Evolutionary conservation across 1,140 invertebrate genomes (phyloP), one percentile per base, ranked within the genome.

Genomic region (Neomicropteryx cornuta): DNA sequence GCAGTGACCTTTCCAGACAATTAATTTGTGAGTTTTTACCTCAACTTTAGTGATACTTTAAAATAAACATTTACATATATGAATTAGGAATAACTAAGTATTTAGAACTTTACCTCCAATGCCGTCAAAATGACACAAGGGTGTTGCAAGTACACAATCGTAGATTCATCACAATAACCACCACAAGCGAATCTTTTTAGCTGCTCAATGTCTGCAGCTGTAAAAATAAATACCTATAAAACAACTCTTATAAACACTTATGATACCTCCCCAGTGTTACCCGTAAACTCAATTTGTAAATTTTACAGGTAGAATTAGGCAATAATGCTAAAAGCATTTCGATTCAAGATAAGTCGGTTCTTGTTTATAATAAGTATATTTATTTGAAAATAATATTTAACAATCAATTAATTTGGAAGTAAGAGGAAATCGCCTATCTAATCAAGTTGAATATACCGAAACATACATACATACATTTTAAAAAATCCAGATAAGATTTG

Each of bases 71-170:
- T n/a, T n/a, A n/a, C n/a, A n/a, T n/a, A n/a, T n/a, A 32, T 5
- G 33, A 27, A 18, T 33, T 27, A 13, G 17, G 21, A 18, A 23
- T 32, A 28, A 13, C 27, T 19, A 44, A 23, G 14, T 17, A 33
- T 13, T 27, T 11, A 45, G 20, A 39, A 22, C 52, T 51, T 55
- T 60, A 73, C 72, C 71, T 89, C 85, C 43, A 88, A 61, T 43
- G 84, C 85, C 34, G 83, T 86, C 45, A 89, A 70, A 55, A 88
- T 83, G 42, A 87, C 82, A 62, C 83, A 87, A 48, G 84, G 84
- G 73, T 88, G 83, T 63, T 85, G 80, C 44, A 85, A 68, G 62
- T 86, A 88, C 41, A 85, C 81, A 57, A 87, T 85, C 36, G 83
- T 87, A 28, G 75, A 83, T 49, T 73, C 71, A 60, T 87, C 83